These are phyloP conservation scores for Panagrolaimus sp. DNA, from an alignment of 1,140 invertebrate species.

Conservation along the genomic window DNA sequence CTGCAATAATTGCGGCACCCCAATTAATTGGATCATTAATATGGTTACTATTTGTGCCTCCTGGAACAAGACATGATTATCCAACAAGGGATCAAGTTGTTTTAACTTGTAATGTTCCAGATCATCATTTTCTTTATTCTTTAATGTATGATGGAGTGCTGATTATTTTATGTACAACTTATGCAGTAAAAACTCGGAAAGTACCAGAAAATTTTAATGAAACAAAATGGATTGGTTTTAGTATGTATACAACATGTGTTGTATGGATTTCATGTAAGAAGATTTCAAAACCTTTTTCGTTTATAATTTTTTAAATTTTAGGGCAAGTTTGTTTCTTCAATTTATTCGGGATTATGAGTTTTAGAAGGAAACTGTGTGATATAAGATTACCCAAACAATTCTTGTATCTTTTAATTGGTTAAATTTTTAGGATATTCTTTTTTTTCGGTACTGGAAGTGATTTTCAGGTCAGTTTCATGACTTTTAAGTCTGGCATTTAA, in stretches of 20 bases:
- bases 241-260: constrained; percentile 73
- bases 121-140: constrained; percentile 70
- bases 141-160: constrained; percentile 72
- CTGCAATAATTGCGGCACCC: constrained; percentile 66
- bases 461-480: constrained; percentile 61
- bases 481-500: background rate
- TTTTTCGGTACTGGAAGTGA: constrained; percentile 67
- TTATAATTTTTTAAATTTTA: no score
- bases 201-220: constrained; percentile 72
- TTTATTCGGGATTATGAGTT: no score
- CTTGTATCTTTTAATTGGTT: no score
- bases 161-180: constrained; percentile 70
- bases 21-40: constrained; percentile 66
- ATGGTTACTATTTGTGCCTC: constrained; percentile 69
- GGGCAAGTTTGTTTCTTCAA: no score
- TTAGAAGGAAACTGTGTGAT: no score
- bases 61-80: constrained; percentile 61
- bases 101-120: constrained; percentile 70
- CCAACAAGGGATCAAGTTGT: constrained; percentile 64
- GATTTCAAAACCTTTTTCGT: no score
- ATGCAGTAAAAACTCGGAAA: constrained; percentile 71
- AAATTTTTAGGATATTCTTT: constrained; percentile 64
- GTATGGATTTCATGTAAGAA: constrained; percentile 70
- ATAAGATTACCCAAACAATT: no score
- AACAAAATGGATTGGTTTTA: constrained; percentile 71